Base-by-base conservation (phyloP, 2,888 invertebrate genomes). In the Onthophagus sagittarius region DNA sequence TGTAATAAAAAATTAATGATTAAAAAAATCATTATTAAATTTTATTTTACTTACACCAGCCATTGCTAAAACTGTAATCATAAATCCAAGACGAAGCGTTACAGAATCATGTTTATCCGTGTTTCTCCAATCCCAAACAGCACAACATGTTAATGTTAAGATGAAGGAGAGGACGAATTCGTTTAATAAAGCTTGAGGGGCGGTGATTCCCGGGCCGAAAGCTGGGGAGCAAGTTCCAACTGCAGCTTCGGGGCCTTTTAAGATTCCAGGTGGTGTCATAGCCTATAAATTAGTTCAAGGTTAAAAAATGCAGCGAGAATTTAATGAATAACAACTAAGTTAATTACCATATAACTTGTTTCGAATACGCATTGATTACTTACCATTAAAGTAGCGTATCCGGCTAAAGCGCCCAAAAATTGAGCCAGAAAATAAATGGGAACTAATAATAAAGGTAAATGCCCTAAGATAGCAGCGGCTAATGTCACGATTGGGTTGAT, bases 401-500 rank as follows among this genome's bases (percentile, higher is more conserved):
- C 94, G 14, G 90, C 82, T 14, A 89, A 84, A 7, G 89, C 92
- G 4, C 94, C 95, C 4, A 89, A 79, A 76, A 90, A 85, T 84
- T 95, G 93, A 5, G 88, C 91, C 0, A 90, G 80, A 1, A 91
- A 81, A 80, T 93, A 94, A 15, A 90, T 82, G 0, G 89, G 84
- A 0, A 90, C 90, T 53, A 87, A 84, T 15, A 84, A 80, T 5
- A 90, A 79, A 1, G 90, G 86, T 74, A 89, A 87, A 62, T 86
- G 84, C 0, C 91, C 91, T 80, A 89, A 86, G n/a, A 91, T 84
- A 2, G 89, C 86, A 0, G 93, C 89, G 0, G 90, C 90, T n/a
- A 92, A 83, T 0, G 94, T 92, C 0, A 94, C 91, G 0, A 91
- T 88, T 0, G 94, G 94, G 83, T 94, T 94, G 80, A 94, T 87